Base-by-base conservation (phyloP, 2,888 invertebrate genomes). In the Watsonalla cultraria region DNA sequence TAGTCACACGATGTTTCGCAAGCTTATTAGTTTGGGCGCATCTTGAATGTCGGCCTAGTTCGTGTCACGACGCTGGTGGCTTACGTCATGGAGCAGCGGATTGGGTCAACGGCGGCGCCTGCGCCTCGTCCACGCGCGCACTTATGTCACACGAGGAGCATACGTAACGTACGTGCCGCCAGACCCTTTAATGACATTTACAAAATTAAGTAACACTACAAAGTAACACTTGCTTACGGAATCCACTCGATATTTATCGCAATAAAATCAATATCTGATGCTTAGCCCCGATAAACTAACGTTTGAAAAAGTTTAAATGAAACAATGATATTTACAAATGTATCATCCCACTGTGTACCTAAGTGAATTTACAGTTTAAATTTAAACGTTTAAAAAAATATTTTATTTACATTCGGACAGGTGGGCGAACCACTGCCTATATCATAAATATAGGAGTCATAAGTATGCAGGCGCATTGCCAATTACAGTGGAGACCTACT, bases 401-500 rank as follows among this genome's bases (percentile, higher is more conserved):
- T 11, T 11, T 42, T 42, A 11, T 42, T 59, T 60, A 57, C 64
- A 60, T 66, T 63, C 64, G 5, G 7, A 71, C 76, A 79, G 83
- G 80, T 82, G 82, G 66, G 70, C 59, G 58, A 57, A 57, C 59
- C 70, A 68, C 73, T 82, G 79, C 82, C 85, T 83, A 85, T 84
- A 84, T 42, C 42, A 42, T 84, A 71, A 70, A 70, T 65, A 75
- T 76, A 74, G 74, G 76, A 75, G 77, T 70, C 84, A 89, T 89
- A 85, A 87, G 83, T 85, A 90, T 88, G 87, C 89, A 89, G 86
- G 86, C 88, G 74, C 77, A 81, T 79, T 86, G 88, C 89, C 89
- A 89, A 89, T 88, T 89, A 86, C 86, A 87, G 82, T 68, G 79
- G 86, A 88, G 90, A 90, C 90, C 90, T 88, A 90, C 90, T 90